phyloP scores from a whole-genome alignment of 1,140 invertebrate genomes.

The Gryllus bimaculatus region DNA sequence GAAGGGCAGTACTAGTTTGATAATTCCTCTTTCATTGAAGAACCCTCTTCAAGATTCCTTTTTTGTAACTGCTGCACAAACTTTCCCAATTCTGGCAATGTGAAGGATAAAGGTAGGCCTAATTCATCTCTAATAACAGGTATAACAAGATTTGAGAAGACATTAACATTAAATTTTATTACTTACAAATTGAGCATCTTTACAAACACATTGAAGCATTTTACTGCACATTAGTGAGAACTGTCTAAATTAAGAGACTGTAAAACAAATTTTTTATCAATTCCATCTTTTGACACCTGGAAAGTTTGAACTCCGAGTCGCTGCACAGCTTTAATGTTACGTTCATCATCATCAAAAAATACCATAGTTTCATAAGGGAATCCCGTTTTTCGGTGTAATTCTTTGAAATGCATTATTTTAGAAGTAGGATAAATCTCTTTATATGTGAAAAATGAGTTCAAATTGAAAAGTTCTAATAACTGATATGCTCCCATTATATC shows the following conservation, averaged over 20 bases:
- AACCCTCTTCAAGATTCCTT: too few relatives aligned
- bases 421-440: slow-evolving; percentile 25
- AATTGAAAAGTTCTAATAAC: slow-evolving; percentile 23
- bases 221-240: neutral
- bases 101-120: too few relatives aligned
- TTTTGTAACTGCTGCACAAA: too few relatives aligned
- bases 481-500: slow-evolving; percentile 25
- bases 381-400: slow-evolving; percentile 28
- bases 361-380: slow-evolving; percentile 39
- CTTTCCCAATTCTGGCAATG: too few relatives aligned
- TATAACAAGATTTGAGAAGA: neutral
- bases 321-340: slow-evolving; percentile 31
- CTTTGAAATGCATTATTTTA: slow-evolving; percentile 23
- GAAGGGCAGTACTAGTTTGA: too few relatives aligned
- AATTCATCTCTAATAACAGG: too few relatives aligned
- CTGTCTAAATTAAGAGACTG: neutral
- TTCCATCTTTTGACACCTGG: slow-evolving; percentile 27
- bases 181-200: neutral
- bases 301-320: slow-evolving; percentile 29
- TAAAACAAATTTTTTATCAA: slow-evolving; percentile 8
- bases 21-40: too few relatives aligned
- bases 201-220: neutral
- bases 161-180: neutral
- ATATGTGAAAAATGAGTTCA: slow-evolving; percentile 21
- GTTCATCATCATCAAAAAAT: slow-evolving; percentile 36